Evolutionary conservation across 2,888 invertebrate genomes (phyloP), one percentile per base, ranked within the genome.

Genomic region (Drosophila crucigera): DNA sequence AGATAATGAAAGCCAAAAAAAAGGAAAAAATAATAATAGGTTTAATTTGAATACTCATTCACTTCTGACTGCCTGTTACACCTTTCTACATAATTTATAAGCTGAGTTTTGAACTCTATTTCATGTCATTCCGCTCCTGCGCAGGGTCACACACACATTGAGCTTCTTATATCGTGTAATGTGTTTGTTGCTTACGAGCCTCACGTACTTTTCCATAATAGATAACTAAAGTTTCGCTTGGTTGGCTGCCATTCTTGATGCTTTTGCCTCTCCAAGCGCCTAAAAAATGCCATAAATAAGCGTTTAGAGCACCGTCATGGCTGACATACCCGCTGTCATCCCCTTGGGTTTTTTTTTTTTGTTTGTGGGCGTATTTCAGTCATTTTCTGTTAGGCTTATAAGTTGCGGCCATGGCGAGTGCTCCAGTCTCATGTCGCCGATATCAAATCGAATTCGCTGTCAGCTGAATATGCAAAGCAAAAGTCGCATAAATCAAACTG

Each of bases 391-490:
- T 70, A 62, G 33, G 55, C 30, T 55, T 64, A 49, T 59, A 62
- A 68, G 77, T 60, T 71, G 39, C 54, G 66, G 70, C 75, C 78
- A 61, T 73, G 78, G 66, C 25, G 35, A 47, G 25, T 9, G 47
- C 47, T 47, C 65, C 54, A 60, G 50, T 31, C 47, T 25, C 55
- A 31, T 55, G 66, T 53, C 25, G 58, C 39, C 73, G 56, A 53
- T 50, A 64, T 62, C 39, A 53, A 66, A 65, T 47, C 16, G 30
- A 43, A 41, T 69, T 31, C 63, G n/a, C 47, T 49, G 33, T 25
- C 19, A 35, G 41, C 16, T 56, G 75, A 84, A 80, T 86, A 84
- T 84, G 84, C 84, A 84, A 84, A 77, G 73, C 73, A 68, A 63
- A 61, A 39, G 53, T 47, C 72, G 69, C 74, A 84, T 86, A 84